Conservation (phyloP, 1,140 invertebrate genomes). For the Drosophila kohkoa region DNA sequence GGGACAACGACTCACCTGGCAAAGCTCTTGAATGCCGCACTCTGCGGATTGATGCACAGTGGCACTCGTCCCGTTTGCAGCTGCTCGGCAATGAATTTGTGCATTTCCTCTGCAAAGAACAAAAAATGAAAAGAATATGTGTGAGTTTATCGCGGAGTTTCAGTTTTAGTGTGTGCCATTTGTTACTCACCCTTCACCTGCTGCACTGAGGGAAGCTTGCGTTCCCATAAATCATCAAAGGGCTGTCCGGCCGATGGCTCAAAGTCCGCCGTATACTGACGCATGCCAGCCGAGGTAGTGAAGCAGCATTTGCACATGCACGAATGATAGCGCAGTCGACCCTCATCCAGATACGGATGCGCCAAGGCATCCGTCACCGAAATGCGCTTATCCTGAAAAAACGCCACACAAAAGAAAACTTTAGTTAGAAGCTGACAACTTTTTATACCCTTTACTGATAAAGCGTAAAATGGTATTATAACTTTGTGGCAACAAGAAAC, state of each 20-base stretch:
- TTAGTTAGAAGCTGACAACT: too few relatives aligned
- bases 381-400: conserved; percentile 94
- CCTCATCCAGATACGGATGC: conserved; percentile 99
- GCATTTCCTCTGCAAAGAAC: conserved; percentile 94
- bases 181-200: conserved; percentile 94
- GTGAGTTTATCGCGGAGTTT: too few relatives aligned
- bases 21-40: conserved; percentile 99
- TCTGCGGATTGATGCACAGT: conserved; percentile 99
- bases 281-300: conserved; percentile 89
- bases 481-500: too few relatives aligned
- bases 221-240: conserved; percentile 98
- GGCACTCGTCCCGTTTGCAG: conserved; percentile 97
- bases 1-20: conserved; percentile 93
- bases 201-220: conserved; percentile 95
- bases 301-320: conserved; percentile 99
- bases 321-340: conserved; percentile 98
- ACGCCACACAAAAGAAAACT: too few relatives aligned
- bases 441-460: too few relatives aligned
- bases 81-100: conserved; percentile 99
- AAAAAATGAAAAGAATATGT: too few relatives aligned
- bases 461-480: too few relatives aligned
- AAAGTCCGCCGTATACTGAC: conserved; percentile 96
- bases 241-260: conserved; percentile 95
- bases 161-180: background rate
- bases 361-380: conserved; percentile 96